Evolutionary conservation across 2,797 vertebrate species (phyloP).

Genomic region (Melanotaenia parkinsoni): DNA sequence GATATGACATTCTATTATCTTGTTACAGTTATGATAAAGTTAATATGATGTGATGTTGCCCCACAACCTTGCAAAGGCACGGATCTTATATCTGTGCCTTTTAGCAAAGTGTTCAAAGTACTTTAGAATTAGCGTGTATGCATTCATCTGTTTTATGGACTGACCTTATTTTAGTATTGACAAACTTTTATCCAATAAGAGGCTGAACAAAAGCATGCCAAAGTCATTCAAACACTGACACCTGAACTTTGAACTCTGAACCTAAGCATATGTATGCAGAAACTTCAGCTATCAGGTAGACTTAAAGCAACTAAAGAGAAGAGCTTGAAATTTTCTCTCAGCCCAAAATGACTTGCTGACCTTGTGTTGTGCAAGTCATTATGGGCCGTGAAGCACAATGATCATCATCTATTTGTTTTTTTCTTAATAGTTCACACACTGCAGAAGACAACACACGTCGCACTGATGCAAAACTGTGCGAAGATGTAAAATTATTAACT

Average conservation of each 20-base stretch:
- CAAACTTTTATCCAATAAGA: neutral
- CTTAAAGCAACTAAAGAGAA: constrained; percentile 46
- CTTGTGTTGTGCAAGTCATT: neutral
- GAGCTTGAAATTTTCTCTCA: constrained; percentile 23
- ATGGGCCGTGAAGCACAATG: constrained; percentile 31
- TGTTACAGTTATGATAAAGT: constrained; percentile 52
- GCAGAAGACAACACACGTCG: neutral
- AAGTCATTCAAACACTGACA: constrained; percentile 54
- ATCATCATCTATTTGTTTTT: constrained; percentile 15
- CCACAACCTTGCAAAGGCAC: neutral
- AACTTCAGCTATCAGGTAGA: constrained; percentile 53
- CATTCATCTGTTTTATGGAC: constrained; percentile 15
- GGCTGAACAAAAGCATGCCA: constrained; percentile 25
- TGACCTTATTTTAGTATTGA: neutral
- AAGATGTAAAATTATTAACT: no score
- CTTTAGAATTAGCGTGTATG: neutral
- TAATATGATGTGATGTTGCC: constrained; percentile 40
- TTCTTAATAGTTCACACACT: constrained; percentile 9
- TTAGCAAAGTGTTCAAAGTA: neutral
- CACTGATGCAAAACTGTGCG: no score
- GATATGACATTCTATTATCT: constrained; percentile 55
- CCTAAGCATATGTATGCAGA: constrained; percentile 38
- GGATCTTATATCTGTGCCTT: neutral
- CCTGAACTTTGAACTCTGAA: constrained; percentile 66
- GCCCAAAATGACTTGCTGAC: constrained; percentile 42